phyloP scores from a whole-genome alignment of 2,113 vertebrate species.

The Miniopterus natalensis region DNA sequence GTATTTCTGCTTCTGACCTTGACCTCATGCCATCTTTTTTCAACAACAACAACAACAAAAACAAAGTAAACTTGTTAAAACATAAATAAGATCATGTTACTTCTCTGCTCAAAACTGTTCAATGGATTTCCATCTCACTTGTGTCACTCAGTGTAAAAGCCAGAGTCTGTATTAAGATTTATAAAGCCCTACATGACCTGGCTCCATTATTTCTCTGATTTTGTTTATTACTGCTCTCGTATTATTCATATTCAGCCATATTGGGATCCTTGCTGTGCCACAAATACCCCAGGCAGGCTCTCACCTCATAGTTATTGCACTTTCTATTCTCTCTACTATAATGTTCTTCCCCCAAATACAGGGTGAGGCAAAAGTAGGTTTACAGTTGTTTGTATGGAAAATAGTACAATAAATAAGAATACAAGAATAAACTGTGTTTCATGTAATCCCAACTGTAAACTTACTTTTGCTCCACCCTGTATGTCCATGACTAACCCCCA shows the following conservation, averaged over 20 bases:
- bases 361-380: background rate
- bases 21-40: background rate
- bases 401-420: background rate
- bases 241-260: background rate
- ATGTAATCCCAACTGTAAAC: background rate
- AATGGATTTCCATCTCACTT: background rate
- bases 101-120: background rate
- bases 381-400: background rate
- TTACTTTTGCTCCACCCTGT: background rate
- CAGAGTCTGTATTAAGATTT: background rate
- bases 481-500: background rate
- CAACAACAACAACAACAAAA: background rate
- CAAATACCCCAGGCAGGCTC: background rate
- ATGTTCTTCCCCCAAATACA: background rate
- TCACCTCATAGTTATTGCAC: background rate
- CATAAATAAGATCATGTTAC: background rate
- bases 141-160: background rate
- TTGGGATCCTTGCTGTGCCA: background rate
- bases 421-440: background rate
- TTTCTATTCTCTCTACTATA: background rate
- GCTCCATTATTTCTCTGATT: background rate
- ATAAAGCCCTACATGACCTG: background rate
- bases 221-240: background rate
- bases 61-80: conserved; percentile 1
- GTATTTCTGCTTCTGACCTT: background rate